Evolutionary conservation across 2,113 vertebrate species (phyloP).

Genomic region (Dinomys branickii): DNA sequence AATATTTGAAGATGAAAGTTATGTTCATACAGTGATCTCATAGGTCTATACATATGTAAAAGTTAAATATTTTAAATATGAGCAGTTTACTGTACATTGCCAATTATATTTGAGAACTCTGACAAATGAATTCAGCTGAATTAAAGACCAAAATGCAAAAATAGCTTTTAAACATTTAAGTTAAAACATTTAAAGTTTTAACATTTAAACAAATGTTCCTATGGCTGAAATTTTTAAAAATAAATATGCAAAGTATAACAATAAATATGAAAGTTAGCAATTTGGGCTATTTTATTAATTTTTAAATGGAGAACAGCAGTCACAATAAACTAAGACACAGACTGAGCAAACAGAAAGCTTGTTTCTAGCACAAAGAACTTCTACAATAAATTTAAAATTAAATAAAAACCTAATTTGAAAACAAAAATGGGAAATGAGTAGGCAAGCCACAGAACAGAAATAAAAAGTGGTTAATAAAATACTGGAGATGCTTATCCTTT

Average conservation of each 20-base stretch:
- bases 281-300: constrained; percentile 3
- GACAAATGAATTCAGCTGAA: background rate
- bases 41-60: background rate
- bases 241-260: background rate
- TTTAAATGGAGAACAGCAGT: background rate
- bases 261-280: constrained; percentile 28
- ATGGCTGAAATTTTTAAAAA: background rate
- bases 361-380: constrained; percentile 20
- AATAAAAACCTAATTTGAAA: background rate
- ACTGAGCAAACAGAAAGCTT: background rate
- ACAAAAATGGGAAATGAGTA: background rate
- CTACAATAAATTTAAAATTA: constrained; percentile 1
- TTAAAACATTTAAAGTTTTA: background rate
- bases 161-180: background rate
- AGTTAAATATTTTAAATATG: background rate
- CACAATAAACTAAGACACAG: background rate
- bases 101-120: background rate
- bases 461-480: background rate
- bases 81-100: background rate
- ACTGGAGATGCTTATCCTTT: background rate
- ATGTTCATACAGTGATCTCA: background rate
- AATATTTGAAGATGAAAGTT: background rate
- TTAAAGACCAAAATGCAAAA: background rate
- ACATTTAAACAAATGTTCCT: background rate
- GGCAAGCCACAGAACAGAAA: background rate